phyloP scores from a whole-genome alignment of 2,888 invertebrate genomes.

The Blastobasis adustella region DNA sequence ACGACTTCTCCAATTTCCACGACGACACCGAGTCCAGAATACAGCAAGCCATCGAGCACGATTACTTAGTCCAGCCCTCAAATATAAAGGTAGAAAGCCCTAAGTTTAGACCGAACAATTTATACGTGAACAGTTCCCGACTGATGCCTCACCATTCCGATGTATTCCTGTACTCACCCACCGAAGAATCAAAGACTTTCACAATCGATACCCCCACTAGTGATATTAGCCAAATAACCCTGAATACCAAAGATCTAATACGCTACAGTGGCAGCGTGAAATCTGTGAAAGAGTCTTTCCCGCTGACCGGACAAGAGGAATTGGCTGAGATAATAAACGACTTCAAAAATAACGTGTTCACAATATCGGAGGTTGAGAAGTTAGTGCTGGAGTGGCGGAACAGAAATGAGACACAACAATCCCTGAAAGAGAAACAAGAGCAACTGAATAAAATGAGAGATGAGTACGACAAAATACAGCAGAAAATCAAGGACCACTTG shows the following conservation, averaged over 20 bases:
- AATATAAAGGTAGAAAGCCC: constrained; percentile 75
- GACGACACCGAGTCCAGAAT: constrained; percentile 50
- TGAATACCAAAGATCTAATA: constrained; percentile 55
- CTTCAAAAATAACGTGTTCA: constrained; percentile 91
- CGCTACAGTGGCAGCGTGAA: constrained; percentile 57
- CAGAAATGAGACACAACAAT: constrained; percentile 90
- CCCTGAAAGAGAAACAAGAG: constrained; percentile 88
- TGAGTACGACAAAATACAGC: constrained; percentile 88
- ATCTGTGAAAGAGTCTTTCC: constrained; percentile 55
- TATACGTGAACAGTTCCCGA: constrained; percentile 64
- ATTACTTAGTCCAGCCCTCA: constrained; percentile 77
- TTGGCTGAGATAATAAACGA: constrained; percentile 90
- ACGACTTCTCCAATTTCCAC: constrained; percentile 48
- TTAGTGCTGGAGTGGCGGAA: constrained; percentile 91
- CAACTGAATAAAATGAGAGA: constrained; percentile 86
- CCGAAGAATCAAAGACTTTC: constrained; percentile 65
- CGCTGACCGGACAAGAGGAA: constrained; percentile 80
- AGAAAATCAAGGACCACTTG: constrained; percentile 82
- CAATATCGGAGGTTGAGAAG: constrained; percentile 88
- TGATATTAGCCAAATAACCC: constrained; percentile 66
- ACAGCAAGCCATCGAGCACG: constrained; percentile 70
- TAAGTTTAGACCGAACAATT: constrained; percentile 63
- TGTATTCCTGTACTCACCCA: constrained; percentile 65
- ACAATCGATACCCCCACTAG: constrained; percentile 66
- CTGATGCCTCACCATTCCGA: constrained; percentile 58